Evolutionary conservation across 2,113 vertebrate species (phyloP).

Genomic region (Puffinus mauretanicus): DNA sequence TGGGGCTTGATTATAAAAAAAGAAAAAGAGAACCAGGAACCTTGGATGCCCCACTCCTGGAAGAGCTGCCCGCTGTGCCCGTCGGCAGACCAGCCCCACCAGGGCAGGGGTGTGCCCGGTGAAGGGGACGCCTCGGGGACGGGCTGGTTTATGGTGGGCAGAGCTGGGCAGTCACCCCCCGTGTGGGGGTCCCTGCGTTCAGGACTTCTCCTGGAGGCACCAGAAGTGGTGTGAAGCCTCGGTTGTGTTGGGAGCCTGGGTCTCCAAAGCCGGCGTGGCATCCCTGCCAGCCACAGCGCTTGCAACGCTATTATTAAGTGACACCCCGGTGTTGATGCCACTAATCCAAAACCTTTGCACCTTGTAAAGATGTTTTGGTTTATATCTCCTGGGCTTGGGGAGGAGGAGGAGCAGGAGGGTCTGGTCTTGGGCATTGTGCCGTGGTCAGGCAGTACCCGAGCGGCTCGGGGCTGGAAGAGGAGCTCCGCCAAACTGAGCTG

Average conservation of each 20-base stretch:
- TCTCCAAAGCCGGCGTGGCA: fast-evolving
- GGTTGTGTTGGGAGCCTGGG: fast-evolving
- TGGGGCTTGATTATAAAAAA: neutral
- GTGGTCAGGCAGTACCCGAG: fast-evolving
- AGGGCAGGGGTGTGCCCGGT: fast-evolving
- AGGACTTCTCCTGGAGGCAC: neutral
- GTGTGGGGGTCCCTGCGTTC: fast-evolving
- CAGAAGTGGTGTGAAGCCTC: neutral
- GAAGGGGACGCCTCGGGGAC: fast-evolving
- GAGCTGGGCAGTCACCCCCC: fast-evolving
- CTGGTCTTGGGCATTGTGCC: fast-evolving
- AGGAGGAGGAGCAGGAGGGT: neutral
- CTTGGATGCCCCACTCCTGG: neutral
- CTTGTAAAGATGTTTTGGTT: neutral
- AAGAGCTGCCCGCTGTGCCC: fast-evolving
- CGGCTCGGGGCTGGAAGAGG: fast-evolving
- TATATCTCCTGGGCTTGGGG: neutral
- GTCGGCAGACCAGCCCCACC: neutral
- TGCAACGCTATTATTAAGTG: neutral
- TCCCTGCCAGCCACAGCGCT: neutral
- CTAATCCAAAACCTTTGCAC: neutral
- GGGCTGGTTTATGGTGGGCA: neutral
- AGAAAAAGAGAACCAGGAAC: too few species aligned
- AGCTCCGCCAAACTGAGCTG: neutral
- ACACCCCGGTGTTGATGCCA: neutral